phyloP scores from a whole-genome alignment of 2,113 vertebrate species.

The Vombatus ursinus region DNA sequence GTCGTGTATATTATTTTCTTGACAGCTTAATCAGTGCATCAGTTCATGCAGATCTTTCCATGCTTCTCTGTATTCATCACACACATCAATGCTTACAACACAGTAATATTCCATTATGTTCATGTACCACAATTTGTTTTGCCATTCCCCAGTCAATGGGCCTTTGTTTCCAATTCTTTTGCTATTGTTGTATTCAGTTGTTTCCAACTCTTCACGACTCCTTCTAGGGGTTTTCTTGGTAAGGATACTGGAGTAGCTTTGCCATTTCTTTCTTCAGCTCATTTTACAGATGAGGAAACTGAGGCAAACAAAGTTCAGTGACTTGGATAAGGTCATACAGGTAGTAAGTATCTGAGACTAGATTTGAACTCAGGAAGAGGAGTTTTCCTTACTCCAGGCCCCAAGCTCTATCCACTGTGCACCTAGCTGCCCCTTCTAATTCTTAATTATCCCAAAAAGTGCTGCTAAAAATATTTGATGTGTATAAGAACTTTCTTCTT shows the following conservation, averaged over 20 bases:
- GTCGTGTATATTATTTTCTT: neutral
- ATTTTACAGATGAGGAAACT: neutral
- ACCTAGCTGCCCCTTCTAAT: neutral
- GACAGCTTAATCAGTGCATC: neutral
- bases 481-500: neutral
- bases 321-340: neutral
- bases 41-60: neutral
- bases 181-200: no score
- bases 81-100: neutral
- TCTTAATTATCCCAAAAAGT: neutral
- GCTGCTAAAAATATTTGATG: neutral
- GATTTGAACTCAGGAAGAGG: neutral
- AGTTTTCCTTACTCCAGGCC: neutral
- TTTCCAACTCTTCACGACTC: no score
- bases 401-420: neutral
- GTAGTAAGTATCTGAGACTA: neutral
- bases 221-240: no score
- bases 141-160: neutral
- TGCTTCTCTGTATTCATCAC: neutral
- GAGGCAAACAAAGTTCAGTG: neutral
- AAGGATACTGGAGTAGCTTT: neutral
- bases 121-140: no score
- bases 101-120: no score
- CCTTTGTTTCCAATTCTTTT: neutral
- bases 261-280: neutral